phyloP scores from a whole-genome alignment of 2,888 invertebrate species.

The Temnothorax unifasciatus region DNA sequence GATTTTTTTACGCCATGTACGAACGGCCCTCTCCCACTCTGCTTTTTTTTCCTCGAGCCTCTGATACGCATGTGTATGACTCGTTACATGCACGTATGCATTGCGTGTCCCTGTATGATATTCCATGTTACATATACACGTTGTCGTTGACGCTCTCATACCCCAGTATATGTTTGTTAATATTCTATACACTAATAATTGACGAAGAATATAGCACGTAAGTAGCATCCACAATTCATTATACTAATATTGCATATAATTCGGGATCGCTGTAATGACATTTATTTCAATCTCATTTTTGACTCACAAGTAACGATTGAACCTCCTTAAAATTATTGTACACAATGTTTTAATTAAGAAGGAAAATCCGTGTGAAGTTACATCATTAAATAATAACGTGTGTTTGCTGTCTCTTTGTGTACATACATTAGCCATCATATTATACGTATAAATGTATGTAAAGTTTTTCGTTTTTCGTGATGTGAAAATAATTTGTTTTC shows the following conservation, averaged over 20 bases:
- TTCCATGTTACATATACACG: neutral
- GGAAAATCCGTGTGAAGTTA: neutral
- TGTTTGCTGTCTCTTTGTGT: neutral
- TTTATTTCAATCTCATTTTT: no score
- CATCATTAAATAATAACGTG: constrained; percentile 3
- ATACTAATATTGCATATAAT: no score
- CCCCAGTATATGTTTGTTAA: no score
- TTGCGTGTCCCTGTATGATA: constrained; percentile 54
- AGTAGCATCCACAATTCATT: no score
- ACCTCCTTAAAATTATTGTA: neutral
- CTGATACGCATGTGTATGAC: constrained; percentile 50
- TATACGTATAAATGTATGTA: neutral
- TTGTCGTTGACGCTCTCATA: no score
- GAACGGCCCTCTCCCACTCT: constrained; percentile 7
- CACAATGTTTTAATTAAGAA: neutral
- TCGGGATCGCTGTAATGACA: no score
- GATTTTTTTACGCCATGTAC: constrained; percentile 31
- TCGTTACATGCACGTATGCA: constrained; percentile 64
- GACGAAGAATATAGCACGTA: no score
- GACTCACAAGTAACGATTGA: no score
- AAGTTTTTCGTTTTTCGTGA: neutral
- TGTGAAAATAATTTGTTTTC: neutral
- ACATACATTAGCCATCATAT: neutral
- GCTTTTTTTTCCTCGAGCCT: constrained; percentile 27
- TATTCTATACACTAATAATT: no score